Evolutionary conservation across 2,888 invertebrate genomes (phyloP), one percentile per base, ranked within the genome.

Genomic region (Acrocera orbiculus): DNA sequence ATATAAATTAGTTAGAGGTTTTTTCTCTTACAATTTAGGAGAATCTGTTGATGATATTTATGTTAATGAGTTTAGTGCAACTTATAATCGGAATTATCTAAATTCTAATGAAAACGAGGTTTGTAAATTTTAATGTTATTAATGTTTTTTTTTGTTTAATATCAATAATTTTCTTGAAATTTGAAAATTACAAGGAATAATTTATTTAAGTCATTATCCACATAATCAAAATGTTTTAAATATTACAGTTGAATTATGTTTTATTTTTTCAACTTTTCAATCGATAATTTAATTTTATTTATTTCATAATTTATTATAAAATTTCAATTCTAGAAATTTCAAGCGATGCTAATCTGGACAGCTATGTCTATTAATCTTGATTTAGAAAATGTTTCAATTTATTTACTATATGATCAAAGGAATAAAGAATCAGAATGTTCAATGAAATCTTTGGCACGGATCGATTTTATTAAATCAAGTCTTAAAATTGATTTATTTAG

Each of bases 381-480:
- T 47, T 65, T 93, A 26, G 75, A 81, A 38, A 83, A 93, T 60
- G 93, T 95, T 11, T 76, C 76, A 0, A 65, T 93, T 35, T 72
- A 51, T 7, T 39, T 58, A 20, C 48, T 49, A 9, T 42, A 51
- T 5, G 44, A 48, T 8, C 34, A 16, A 34, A 11, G 13, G n/a
- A n/a, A 3, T 4, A 4, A 3, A 19, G 5, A 5, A 4, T 10
- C 17, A 16, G 9, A 16, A 5, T 15, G 8, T 14, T 8, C 24
- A 8, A 27, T 28, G 6, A 48, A 50, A 26, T 67, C 76, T 5
- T 63, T 95, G 29, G 86, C 89, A 2, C 81, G 81, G 47, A 72
- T 93, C 39, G 86, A 92, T 62, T 92, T 95, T 56, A 82, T 92
- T 43, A 82, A 81, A 57, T 92, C 92, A 0, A 71, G 76, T 13